Evolutionary conservation across 2,888 invertebrate genomes (phyloP).

Genomic region (Acrobeloides nanus): DNA sequence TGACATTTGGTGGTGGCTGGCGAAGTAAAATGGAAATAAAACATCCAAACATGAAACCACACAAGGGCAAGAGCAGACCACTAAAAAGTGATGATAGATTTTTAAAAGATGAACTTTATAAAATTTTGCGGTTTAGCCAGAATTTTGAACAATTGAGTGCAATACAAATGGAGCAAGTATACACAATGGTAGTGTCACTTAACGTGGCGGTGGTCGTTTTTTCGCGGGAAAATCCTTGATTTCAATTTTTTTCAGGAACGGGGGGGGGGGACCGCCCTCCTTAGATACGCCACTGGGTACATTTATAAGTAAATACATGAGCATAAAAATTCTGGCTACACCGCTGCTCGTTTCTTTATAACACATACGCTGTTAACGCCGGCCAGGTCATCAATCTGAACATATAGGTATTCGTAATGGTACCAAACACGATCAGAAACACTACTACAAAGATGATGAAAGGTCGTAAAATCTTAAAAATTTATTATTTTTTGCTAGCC

Average conservation of each 20-base stretch:
- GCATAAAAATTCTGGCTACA: too few species aligned
- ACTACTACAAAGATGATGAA: conserved; percentile 56
- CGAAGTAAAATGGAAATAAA: conserved; percentile 50
- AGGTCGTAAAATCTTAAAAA: conserved; percentile 49
- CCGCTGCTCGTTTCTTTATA: background rate
- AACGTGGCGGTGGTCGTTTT: too few species aligned
- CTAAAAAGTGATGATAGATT: conserved; percentile 26
- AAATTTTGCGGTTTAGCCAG: too few species aligned
- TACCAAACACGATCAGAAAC: conserved; percentile 56
- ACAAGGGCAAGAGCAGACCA: conserved; percentile 56
- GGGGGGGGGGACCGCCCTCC: too few species aligned
- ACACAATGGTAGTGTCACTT: too few species aligned
- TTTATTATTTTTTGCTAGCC: background rate
- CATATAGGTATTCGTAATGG: conserved; percentile 57
- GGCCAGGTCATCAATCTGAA: conserved; percentile 55
- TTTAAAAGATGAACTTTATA: conserved; percentile 3
- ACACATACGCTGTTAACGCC: conserved; percentile 38
- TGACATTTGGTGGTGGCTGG: conserved; percentile 44
- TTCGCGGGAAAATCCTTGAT: too few species aligned
- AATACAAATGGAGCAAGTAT: too few species aligned
- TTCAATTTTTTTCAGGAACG: too few species aligned
- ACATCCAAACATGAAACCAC: conserved; percentile 58
- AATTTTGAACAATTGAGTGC: too few species aligned
- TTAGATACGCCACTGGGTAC: too few species aligned
- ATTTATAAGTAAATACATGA: too few species aligned